Base-by-base conservation (phyloP, 2,888 invertebrate genomes). In the Acleris emargana region DNA sequence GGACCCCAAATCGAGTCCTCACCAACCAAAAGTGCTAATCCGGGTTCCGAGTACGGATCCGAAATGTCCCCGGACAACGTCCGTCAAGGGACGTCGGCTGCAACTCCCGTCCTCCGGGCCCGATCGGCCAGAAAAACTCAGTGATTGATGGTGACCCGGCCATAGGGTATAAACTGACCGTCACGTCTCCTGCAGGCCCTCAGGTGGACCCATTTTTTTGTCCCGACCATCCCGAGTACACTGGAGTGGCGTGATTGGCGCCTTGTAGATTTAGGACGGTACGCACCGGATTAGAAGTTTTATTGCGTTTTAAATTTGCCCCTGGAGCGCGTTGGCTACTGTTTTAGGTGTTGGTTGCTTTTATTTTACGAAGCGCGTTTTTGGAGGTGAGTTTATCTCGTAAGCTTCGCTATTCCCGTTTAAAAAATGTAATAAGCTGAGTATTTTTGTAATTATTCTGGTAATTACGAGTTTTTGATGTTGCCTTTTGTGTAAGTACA, bases 121-220 rank as follows among this genome's bases (percentile, higher is more conserved):
- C 80, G 81, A 82, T 84, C 80, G 77, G 80, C 82, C 81, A 80
- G 81, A 88, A 89, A 90, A 90, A 87, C 83, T 76, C 74, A 74
- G 89, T 91, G 91, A 91, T 91, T 90, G 89, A 91, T 91, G 89
- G 82, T 81, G 79, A 81, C 76, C 79, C 77, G 78, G 80, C 79
- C 77, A 81, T 82, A 83, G 82, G 82, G 79, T 84, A 86, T 88
- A 87, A 87, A 88, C 87, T 86, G 79, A 81, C 84, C 86, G 81
- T 78, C 81, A 78, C 82, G 84, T 82, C 80, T 79, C 74, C 71
- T 73, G 72, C 83, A 80, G 83, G 78, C 82, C 76, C 86, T 84
- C 86, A 87, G 88, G 88, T 88, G 84, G 76, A 74, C 62, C 62
- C 62, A 64, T 62, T 63, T 66, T 28, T 66, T 66, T 64, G 59